These are phyloP conservation scores for Sylvietta virens DNA, from an alignment of 2,113 vertebrate species.

Conservation along the genomic window DNA sequence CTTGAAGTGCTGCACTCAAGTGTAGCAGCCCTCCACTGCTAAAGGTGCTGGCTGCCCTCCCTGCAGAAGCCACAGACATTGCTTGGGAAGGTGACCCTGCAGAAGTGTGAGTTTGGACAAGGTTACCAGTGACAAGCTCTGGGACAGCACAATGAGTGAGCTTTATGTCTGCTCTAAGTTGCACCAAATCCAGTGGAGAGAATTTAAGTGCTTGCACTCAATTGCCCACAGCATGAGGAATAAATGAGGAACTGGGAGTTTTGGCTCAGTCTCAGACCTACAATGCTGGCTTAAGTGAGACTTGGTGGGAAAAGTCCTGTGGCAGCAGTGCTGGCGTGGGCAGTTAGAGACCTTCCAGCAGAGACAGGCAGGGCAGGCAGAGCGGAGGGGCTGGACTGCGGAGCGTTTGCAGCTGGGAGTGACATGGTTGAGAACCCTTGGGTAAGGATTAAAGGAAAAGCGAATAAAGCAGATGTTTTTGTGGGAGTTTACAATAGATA, in stretches of 20 bases:
- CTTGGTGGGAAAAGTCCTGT: neutral
- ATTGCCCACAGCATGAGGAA: neutral
- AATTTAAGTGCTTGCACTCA: neutral
- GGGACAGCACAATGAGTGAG: neutral
- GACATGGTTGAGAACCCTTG: neutral
- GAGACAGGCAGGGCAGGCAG: neutral
- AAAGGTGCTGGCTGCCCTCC: neutral
- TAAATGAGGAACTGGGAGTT: neutral
- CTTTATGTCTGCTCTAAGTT: neutral
- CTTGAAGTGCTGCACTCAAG: neutral
- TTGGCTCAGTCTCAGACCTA: neutral
- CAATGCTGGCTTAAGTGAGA: neutral
- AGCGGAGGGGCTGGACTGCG: fast-evolving
- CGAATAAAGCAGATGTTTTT: neutral
- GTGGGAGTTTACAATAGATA: neutral
- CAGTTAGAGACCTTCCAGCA: neutral
- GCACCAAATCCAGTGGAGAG: neutral
- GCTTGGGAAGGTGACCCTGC: neutral
- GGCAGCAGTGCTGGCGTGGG: neutral
- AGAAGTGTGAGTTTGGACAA: neutral
- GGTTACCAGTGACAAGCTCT: neutral
- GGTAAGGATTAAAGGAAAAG: neutral
- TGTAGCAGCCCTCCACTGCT: neutral
- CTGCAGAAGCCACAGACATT: neutral
- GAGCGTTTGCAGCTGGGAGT: neutral